Evolutionary conservation across 2,888 invertebrate genomes (phyloP).

Genomic region (Pterobdella sp.): DNA sequence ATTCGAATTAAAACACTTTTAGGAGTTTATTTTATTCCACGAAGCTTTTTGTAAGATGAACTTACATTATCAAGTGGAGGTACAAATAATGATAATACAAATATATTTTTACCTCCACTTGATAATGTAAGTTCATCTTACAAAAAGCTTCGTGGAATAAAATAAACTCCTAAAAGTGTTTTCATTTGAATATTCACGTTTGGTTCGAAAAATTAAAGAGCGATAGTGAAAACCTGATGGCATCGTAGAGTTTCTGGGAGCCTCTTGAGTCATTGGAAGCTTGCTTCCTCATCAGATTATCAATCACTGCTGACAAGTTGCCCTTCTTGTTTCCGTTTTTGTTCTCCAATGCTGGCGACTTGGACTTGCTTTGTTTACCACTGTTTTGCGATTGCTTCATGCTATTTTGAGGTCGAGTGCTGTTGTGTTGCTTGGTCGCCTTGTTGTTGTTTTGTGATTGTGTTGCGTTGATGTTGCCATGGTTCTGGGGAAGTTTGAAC

Average conservation of each 20-base stretch:
- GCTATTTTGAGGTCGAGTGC: not conserved
- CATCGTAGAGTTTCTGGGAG: conserved; percentile 24
- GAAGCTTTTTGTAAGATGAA: too few species aligned
- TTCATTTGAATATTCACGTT: too few species aligned
- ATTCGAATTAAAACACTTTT: too few species aligned
- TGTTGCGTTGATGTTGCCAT: not conserved
- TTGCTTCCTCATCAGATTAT: conserved; percentile 26
- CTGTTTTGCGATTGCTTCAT: too few species aligned
- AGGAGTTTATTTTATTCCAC: too few species aligned
- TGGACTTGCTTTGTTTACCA: not conserved
- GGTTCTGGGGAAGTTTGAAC: conserved; percentile 22
- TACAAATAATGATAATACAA: too few species aligned
- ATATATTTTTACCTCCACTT: too few species aligned
- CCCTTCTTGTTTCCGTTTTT: not conserved
- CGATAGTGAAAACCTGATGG: conserved; percentile 13
- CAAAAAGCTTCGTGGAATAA: too few species aligned
- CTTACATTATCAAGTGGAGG: too few species aligned
- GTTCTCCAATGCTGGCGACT: not conserved
- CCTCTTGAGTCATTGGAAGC: not conserved
- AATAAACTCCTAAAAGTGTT: too few species aligned
- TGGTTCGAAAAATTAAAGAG: too few species aligned
- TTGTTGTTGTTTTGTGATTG: not conserved
- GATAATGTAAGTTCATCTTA: too few species aligned
- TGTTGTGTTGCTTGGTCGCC: not conserved
- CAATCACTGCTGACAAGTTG: conserved; percentile 17